A percentile compares a stretch with the other conserved stretches of the same genome.
Evolutionary conservation across 1,140 invertebrate species (phyloP).

Genomic region (Macrosteles quadrilineatus): DNA sequence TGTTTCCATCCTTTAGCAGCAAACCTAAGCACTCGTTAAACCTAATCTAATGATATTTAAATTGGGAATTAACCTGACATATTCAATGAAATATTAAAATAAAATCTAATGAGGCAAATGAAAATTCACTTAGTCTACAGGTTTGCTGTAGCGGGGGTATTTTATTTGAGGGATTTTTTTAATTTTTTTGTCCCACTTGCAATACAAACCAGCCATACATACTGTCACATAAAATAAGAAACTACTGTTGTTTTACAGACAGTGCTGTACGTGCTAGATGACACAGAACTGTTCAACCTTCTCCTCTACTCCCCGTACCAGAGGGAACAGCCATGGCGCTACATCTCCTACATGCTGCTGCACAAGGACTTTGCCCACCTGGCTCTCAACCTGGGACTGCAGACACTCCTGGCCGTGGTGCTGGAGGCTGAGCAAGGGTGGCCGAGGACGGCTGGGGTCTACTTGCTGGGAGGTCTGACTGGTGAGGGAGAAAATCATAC

Average conservation of each 20-base stretch:
- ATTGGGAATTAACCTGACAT: too few species aligned
- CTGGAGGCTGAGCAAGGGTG: constrained; percentile 83
- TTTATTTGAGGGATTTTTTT: too few species aligned
- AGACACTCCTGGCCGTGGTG: constrained; percentile 68
- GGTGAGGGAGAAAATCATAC: constrained; percentile 43
- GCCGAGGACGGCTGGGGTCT: constrained; percentile 69
- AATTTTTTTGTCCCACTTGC: too few species aligned
- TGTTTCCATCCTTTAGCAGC: too few species aligned
- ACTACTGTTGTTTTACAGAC: constrained; percentile 8
- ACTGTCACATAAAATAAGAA: too few species aligned
- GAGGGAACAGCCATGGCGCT: constrained; percentile 74
- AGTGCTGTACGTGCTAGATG: not conserved
- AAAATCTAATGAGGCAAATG: too few species aligned
- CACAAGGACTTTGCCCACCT: constrained; percentile 70
- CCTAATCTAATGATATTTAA: too few species aligned
- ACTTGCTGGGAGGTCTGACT: constrained; percentile 65
- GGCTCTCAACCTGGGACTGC: constrained; percentile 63
- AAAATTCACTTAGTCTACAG: too few species aligned
- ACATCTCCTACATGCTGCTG: constrained; percentile 79
- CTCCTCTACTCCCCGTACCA: constrained; percentile 67
- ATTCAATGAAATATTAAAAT: too few species aligned
- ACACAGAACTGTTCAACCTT: constrained; percentile 48
- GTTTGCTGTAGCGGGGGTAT: too few species aligned
- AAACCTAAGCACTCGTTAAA: too few species aligned
- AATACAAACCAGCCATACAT: too few species aligned